phyloP scores from a whole-genome alignment of 2,113 vertebrate genomes.

The Platichthys flesus region DNA sequence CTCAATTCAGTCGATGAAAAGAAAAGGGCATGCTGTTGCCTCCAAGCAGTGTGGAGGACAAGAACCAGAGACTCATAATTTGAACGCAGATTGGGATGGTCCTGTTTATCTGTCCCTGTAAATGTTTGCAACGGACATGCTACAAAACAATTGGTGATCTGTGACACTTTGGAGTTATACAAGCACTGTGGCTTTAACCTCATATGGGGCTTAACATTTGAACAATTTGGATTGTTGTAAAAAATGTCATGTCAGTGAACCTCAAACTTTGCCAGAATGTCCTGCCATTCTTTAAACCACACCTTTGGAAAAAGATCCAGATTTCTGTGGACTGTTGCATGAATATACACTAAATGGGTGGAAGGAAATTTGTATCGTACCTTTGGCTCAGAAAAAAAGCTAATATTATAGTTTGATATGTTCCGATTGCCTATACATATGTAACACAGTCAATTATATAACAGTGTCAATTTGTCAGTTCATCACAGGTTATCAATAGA shows the following conservation, averaged over 20 bases:
- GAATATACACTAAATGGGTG: constrained; percentile 31
- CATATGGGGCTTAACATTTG: constrained; percentile 11
- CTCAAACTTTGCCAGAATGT: constrained; percentile 12
- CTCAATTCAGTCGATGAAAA: constrained; percentile 73
- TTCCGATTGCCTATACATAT: constrained; percentile 26
- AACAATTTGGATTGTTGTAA: constrained; percentile 21
- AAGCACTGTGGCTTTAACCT: constrained; percentile 16
- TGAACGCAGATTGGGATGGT: constrained; percentile 68
- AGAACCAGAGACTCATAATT: constrained; percentile 55
- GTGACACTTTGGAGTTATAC: too few species aligned
- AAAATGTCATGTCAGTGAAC: constrained; percentile 16
- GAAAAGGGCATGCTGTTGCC: constrained; percentile 46
- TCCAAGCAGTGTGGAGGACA: constrained; percentile 40
- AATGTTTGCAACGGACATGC: constrained; percentile 34
- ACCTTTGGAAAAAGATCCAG: constrained; percentile 16
- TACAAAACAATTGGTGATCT: constrained; percentile 8
- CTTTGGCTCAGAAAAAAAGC: constrained; percentile 12
- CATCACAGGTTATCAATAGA: constrained; percentile 2
- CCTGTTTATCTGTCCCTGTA: constrained; percentile 78
- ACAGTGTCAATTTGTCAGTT: neutral
- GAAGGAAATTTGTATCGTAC: constrained; percentile 35
- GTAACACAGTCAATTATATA: constrained; percentile 15
- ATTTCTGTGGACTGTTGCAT: constrained; percentile 46
- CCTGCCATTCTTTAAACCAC: constrained; percentile 22
- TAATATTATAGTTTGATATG: constrained; percentile 31